These are phyloP conservation scores for Aphelocoma coerulescens DNA, from an alignment of 2,113 vertebrate species.

Conservation along the genomic window DNA sequence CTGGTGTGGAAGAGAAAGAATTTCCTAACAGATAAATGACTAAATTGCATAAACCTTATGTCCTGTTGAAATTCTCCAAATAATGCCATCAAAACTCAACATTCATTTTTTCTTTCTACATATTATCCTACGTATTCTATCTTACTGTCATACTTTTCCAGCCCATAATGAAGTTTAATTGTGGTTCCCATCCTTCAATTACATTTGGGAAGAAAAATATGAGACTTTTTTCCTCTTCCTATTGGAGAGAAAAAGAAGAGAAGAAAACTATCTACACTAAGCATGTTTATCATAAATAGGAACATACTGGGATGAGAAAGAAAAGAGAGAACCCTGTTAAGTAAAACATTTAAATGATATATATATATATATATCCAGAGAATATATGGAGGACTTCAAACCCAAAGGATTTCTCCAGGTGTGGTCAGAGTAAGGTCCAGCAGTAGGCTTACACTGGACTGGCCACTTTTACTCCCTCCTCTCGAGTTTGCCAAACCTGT, in stretches of 20 bases:
- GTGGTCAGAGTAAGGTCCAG: background rate
- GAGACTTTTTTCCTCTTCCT: background rate
- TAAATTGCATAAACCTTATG: background rate
- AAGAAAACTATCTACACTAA: background rate
- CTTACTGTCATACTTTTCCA: background rate
- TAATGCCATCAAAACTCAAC: background rate
- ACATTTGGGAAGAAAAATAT: background rate
- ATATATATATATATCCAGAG: background rate
- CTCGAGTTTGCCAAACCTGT: background rate
- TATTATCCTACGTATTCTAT: background rate
- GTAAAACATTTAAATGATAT: background rate
- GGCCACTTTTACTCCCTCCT: background rate
- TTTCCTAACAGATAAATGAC: background rate
- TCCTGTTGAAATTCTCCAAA: background rate
- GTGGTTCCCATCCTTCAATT: background rate
- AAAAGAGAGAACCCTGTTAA: background rate
- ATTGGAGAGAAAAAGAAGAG: background rate
- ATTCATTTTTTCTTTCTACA: background rate
- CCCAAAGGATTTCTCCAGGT: background rate
- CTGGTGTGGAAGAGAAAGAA: background rate
- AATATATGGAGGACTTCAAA: background rate
- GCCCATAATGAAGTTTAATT: background rate
- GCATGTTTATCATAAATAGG: background rate
- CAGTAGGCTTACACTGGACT: background rate
- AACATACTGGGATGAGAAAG: rapidly evolving